Base-by-base conservation (phyloP, 2,888 invertebrate species). In the Adineta ricciae region DNA sequence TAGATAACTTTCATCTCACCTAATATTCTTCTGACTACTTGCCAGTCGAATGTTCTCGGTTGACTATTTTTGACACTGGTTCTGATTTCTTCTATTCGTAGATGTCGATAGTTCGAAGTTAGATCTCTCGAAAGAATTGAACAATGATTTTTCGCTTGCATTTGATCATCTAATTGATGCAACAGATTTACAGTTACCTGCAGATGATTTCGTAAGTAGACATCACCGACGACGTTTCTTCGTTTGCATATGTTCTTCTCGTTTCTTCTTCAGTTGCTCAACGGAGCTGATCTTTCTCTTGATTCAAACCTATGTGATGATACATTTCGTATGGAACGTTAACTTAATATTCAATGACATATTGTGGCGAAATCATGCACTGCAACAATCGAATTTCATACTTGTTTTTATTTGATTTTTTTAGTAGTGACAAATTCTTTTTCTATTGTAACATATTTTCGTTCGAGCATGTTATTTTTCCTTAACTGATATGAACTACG, bases 191-290 rank as follows among this genome's bases (percentile, higher is more conserved):
- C 24, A 78, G n/a, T n/a, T n/a, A n/a, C n/a, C n/a, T 78, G 0
- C 38, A 9, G 41, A 41, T 73, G 38, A 73, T 78, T 78, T 78
- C 16, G 78, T 78, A 78, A 41, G 41, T 78, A n/a, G 27, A 50
- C 14, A 50, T 46, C 11, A 11, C 11, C 11, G 46, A 8, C 32
- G 64, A 4, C 3, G n/a, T 56, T 27, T 9, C 27, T 56, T 56
- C 9, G n/a, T 56, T 5, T 32, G 24, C 36, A 46, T 46, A 46
- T 46, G 19, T n/a, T 73, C 16, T n/a, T 73, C 16, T 24, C 3
- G n/a, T 78, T 78, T 78, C 24, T 11, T n/a, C 24, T 78, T 41
- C 41, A 78, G 78, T 78, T 78, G 78, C 78, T 78, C 78, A 78
- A 78, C 41, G 24, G 24, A 21, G 24, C 41, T 38, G 78, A 78